Evolutionary conservation across 2,888 invertebrate species (phyloP).

Genomic region (Cheilosia urbana): DNA sequence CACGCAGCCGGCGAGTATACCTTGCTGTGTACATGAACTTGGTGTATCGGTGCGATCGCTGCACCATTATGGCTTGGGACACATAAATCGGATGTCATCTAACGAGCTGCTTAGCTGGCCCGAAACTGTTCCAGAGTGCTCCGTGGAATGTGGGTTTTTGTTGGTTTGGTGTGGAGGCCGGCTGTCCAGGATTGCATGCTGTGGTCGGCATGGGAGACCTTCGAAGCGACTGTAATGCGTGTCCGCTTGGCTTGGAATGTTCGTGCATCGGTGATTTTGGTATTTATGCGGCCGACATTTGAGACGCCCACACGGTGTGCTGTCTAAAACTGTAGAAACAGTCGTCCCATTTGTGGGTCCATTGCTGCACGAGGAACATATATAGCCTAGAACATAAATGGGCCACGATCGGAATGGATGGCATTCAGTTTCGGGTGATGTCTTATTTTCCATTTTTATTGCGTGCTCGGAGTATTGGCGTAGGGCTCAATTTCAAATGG

Average conservation of each 20-base stretch:
- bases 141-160: slow-evolving; percentile 56
- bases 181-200: slow-evolving; percentile 60
- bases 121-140: slow-evolving; percentile 34
- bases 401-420: slow-evolving; percentile 55
- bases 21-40: too few species aligned
- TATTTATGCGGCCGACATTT: slow-evolving; percentile 59
- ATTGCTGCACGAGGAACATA: slow-evolving; percentile 40
- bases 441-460: slow-evolving; percentile 60
- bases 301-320: slow-evolving; percentile 62
- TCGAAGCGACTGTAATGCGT: slow-evolving; percentile 50
- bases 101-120: slow-evolving; percentile 52
- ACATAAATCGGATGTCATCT: slow-evolving; percentile 70
- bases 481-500: slow-evolving; percentile 24
- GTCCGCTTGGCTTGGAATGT: slow-evolving; percentile 46
- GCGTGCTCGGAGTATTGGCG: slow-evolving; percentile 32
- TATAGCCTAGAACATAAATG: slow-evolving; percentile 17
- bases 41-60: slow-evolving; percentile 44
- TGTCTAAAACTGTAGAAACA: slow-evolving; percentile 29
- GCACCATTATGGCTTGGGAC: slow-evolving; percentile 51
- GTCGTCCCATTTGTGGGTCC: slow-evolving; percentile 23
- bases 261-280: slow-evolving; percentile 64
- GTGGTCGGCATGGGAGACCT: slow-evolving; percentile 15
- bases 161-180: slow-evolving; percentile 38
- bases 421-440: slow-evolving; percentile 45
- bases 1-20: neutral